phyloP scores from a whole-genome alignment of 2,888 invertebrate genomes.

The Pandemis corylana region DNA sequence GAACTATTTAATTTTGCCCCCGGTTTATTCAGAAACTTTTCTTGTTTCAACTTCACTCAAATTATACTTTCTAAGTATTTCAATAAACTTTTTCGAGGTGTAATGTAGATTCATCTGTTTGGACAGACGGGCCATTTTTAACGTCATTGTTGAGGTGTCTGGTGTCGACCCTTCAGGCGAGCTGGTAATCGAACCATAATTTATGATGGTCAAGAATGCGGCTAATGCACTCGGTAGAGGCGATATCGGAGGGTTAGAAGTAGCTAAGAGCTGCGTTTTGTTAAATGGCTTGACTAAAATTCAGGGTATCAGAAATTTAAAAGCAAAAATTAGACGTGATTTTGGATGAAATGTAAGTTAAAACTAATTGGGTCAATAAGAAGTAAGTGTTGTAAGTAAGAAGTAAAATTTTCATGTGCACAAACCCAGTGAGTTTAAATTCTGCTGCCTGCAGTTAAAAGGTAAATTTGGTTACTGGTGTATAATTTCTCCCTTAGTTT shows the following conservation, averaged over 20 bases:
- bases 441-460: no score
- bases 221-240: constrained; percentile 46
- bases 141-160: constrained; percentile 76
- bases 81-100: constrained; percentile 49
- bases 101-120: constrained; percentile 68
- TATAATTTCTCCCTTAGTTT: not conserved
- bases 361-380: no score
- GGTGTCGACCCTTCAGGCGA: constrained; percentile 56
- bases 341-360: no score
- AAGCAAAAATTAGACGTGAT: not conserved
- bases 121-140: constrained; percentile 79
- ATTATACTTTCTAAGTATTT: not conserved
- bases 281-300: not conserved
- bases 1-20: constrained; percentile 38
- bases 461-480: no score
- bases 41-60: constrained; percentile 24
- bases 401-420: no score
- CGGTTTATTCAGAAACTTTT: constrained; percentile 33
- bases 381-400: no score
- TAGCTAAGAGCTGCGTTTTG: not conserved
- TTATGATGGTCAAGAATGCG: constrained; percentile 61
- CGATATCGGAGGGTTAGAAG: constrained; percentile 7
- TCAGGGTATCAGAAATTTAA: not conserved
- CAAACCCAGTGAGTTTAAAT: no score
- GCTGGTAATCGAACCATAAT: constrained; percentile 71